These are phyloP conservation scores for Caenorhabditis wallacei DNA, from an alignment of 2,888 invertebrate genomes.

Conservation along the genomic window DNA sequence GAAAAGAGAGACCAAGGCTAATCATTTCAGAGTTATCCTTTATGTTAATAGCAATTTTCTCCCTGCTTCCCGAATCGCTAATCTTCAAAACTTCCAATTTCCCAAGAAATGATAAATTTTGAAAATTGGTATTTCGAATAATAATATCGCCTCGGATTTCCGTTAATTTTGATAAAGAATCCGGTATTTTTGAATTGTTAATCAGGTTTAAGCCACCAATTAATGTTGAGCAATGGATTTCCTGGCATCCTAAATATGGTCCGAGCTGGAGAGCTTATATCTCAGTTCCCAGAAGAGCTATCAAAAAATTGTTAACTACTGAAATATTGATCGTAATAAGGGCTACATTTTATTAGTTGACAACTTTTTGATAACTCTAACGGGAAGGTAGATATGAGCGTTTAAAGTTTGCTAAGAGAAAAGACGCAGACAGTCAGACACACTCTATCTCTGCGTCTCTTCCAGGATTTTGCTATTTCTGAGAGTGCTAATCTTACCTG, in stretches of 20 bases:
- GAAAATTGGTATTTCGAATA: background rate
- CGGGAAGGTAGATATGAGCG: no score
- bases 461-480: no score
- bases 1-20: background rate
- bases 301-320: no score
- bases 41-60: background rate
- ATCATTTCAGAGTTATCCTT: background rate
- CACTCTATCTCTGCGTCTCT: no score
- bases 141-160: slow-evolving; percentile 1
- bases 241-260: background rate
- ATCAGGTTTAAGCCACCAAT: background rate
- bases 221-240: background rate
- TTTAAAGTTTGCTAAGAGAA: no score
- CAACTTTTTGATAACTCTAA: no score
- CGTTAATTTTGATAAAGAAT: background rate
- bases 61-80: background rate
- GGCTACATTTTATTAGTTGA: no score
- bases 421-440: no score
- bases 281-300: no score
- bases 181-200: background rate
- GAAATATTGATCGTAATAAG: no score
- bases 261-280: no score
- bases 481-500: no score
- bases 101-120: slow-evolving; percentile 7
- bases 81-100: background rate